Base-by-base conservation (phyloP, 2,797 vertebrate species). In the Enteromius viviparus region DNA sequence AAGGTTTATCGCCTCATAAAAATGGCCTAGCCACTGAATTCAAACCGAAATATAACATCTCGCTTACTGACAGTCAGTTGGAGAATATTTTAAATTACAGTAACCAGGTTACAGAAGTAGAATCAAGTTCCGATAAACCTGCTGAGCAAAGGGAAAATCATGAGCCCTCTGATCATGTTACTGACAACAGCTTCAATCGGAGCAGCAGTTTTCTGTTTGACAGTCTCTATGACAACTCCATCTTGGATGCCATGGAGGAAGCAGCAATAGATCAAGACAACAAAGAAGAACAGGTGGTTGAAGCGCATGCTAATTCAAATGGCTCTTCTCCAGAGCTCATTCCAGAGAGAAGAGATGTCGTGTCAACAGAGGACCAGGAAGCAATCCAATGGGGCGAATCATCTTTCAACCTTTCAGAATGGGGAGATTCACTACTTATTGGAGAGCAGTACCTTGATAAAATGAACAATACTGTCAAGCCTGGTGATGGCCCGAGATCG, bases 141-240 rank as follows among this genome's bases (percentile, higher is more conserved):
- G 8, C 68, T 47, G 78, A 45, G 19, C 64, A 60, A 74, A 58
- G 69, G 40, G 58, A 45, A 21, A 62, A 89, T 84, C 84, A 80
- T 10, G 82, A 62, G 12, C 47, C 83, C 8, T 82, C 81, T n/a
- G 90, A 91, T 69, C 47, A 14, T 29, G 65, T 75, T 83, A 68
- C 69, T 1, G 93, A 95, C 89, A 93, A 86, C 58, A 96, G 94
- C 87, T 90, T 95, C 21, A 96, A 99, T 90, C 91, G 95, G 87
- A 99, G 97, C 87, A 95, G 95, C 76, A 95, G 94, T 90, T 96
- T 98, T 88, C 90, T 99, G 21, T 99, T 99, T 81, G 96, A 98
- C 87, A 97, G 97, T 91, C 95, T 98, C 80, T 93, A 91, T 85
- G 94, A 96, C 82, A 93, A 92, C 85, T 93, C 93, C 83, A 86